Conservation (phyloP, 2,888 invertebrate species). For the Antheraea assamensis region DNA sequence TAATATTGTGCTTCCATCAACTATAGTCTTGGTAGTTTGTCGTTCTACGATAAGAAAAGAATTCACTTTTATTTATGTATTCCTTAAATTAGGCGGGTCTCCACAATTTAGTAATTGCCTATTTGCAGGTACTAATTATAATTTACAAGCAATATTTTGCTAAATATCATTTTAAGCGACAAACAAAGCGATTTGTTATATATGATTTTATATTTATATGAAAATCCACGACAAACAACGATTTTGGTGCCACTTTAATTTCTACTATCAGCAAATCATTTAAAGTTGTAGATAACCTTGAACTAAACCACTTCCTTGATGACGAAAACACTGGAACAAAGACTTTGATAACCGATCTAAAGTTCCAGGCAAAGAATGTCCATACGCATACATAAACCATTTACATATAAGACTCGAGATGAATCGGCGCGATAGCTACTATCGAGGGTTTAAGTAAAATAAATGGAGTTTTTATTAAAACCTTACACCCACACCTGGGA, state of each 20-base stretch:
- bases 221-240: neutral
- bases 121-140: too few species aligned
- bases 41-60: too few species aligned
- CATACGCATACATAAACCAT: conserved; percentile 61
- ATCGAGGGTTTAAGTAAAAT: conserved; percentile 61
- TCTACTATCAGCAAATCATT: neutral
- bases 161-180: neutral
- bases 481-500: conserved; percentile 52
- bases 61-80: too few species aligned
- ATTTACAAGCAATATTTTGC: too few species aligned
- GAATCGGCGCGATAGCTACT: conserved; percentile 59
- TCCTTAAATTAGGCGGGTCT: too few species aligned
- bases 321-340: conserved; percentile 47
- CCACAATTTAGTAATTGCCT: too few species aligned
- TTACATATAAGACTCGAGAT: conserved; percentile 68
- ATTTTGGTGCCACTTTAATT: neutral
- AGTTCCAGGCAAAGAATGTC: conserved; percentile 46
- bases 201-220: neutral
- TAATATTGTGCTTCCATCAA: too few species aligned
- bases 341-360: conserved; percentile 57
- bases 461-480: conserved; percentile 59
- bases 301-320: conserved; percentile 33
- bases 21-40: too few species aligned
- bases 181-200: neutral
- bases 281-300: conserved; percentile 41